A percentile compares a stretch with the other conserved stretches of the same genome.
Evolutionary conservation across 1,140 invertebrate genomes (phyloP).

Genomic region (Tetragonula clypearis): DNA sequence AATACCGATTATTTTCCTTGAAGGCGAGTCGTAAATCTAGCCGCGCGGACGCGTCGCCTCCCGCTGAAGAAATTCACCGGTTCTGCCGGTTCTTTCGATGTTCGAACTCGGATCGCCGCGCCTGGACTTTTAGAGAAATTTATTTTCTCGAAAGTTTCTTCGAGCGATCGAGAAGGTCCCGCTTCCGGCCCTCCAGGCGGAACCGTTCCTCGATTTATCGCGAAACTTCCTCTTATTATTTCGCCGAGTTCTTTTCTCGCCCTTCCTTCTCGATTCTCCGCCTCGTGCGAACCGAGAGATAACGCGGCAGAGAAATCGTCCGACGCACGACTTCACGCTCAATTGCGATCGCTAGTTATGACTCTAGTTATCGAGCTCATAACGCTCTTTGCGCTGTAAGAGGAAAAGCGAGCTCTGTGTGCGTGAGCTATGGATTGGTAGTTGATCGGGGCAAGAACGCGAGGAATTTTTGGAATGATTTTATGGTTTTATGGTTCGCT

Average conservation of each 20-base stretch:
- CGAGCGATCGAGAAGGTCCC: neutral
- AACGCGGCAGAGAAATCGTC: neutral
- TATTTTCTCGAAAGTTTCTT: slow-evolving; percentile 42
- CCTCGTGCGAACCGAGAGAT: slow-evolving; percentile 5
- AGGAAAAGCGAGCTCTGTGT: neutral
- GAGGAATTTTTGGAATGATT: too few relatives aligned
- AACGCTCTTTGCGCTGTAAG: neutral
- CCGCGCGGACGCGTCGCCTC: neutral
- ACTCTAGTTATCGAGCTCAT: slow-evolving; percentile 37
- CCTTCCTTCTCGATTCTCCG: neutral
- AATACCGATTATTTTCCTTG: slow-evolving; percentile 56
- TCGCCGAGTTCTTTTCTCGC: slow-evolving; percentile 12
- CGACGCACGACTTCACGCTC: slow-evolving; percentile 23
- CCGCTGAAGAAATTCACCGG: slow-evolving; percentile 34
- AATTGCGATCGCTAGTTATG: slow-evolving; percentile 41
- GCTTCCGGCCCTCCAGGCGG: slow-evolving; percentile 32
- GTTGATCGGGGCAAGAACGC: neutral
- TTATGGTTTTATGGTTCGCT: too few relatives aligned
- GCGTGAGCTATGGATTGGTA: neutral
- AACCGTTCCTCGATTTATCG: slow-evolving; percentile 51
- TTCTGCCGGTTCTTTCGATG: neutral
- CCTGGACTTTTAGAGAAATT: slow-evolving; percentile 43
- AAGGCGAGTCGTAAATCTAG: slow-evolving; percentile 19
- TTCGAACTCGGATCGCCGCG: slow-evolving; percentile 5
- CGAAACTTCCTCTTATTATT: slow-evolving; percentile 65